Evolutionary conservation across 2,113 vertebrate species (phyloP), one percentile per base, ranked within the genome.

Genomic region (Corythornis madagascariensis): DNA sequence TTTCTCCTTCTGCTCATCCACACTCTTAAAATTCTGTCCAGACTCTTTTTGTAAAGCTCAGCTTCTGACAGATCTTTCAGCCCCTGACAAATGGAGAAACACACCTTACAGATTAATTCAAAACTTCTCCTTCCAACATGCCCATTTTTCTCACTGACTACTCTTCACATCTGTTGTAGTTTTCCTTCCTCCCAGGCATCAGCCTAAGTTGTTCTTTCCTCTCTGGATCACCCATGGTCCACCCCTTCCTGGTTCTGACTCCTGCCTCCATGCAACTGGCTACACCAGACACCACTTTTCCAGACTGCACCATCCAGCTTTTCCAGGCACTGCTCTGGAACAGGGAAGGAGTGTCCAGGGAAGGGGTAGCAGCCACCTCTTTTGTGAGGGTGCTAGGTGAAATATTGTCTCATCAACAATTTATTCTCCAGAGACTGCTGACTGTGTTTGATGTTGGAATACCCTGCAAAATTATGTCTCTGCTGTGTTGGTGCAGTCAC

Each of bases 301-400:
- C 21, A 73, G 47, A 12, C 72, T 74, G 10, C 0, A 0, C 9
- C 24, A 65, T 15, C 14, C 38, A n/a, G 16, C 10, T 70, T 61
- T 77, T 60, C 63, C 33, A 81, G 33, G 6, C 8, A 26, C 3
- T 64, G 7, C 17, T 47, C 33, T 60, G 29, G 71, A 10, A 64
- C 5, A 9, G 1, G 1, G 14, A 47, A 73, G 25, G 7, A 74
- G 12, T 14, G 21, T 3, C 10, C 2, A 12, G 29, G 5, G 25
- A 83, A 69, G 7, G 14, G 43, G 4, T 29, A 89, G 15, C 26
- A 88, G 7, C 16, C 9, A 18, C 3, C 8, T 33, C 15, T 22
- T 35, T 52, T 47, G 6, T 40, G 12, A 69, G 35, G 40, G 40
- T 16, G 8, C 18, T 35, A 56, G 33, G 17, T 60, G 57, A 69